phyloP scores from a whole-genome alignment of 2,888 invertebrate species.

The Chydorus sphaericus region DNA sequence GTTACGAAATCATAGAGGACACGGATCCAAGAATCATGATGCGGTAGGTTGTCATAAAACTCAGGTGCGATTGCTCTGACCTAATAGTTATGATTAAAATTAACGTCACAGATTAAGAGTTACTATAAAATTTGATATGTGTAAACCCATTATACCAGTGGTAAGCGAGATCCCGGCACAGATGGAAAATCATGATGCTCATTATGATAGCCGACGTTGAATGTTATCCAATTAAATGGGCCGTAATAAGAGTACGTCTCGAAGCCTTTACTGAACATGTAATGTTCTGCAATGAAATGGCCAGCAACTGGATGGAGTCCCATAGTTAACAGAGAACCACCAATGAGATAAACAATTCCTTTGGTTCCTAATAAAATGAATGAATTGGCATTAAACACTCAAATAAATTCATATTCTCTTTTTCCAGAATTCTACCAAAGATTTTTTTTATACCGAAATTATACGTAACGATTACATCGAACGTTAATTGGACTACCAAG shows the following conservation, averaged over 20 bases:
- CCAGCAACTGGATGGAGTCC: conserved; percentile 96
- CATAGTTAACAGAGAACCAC: conserved; percentile 82
- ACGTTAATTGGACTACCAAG: conserved; percentile 63
- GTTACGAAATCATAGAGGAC: conserved; percentile 88
- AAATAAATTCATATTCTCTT: neutral
- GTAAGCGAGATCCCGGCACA: conserved; percentile 81
- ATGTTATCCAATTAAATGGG: conserved; percentile 85
- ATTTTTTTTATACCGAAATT: conserved; percentile 45
- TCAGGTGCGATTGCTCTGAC: conserved; percentile 84
- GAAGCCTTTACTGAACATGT: conserved; percentile 91
- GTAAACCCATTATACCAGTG: conserved; percentile 67
- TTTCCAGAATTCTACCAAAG: too few species aligned
- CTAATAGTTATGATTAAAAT: conserved; percentile 34
- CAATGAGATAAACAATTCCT: conserved; percentile 63
- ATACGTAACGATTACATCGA: conserved; percentile 64
- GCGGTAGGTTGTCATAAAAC: conserved; percentile 84
- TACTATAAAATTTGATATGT: conserved; percentile 28
- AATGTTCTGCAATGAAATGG: conserved; percentile 97
- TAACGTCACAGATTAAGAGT: conserved; percentile 45
- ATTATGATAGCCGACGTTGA: conserved; percentile 98
- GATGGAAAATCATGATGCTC: conserved; percentile 99
- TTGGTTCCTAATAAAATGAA: conserved; percentile 56
- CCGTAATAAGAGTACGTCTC: conserved; percentile 99
- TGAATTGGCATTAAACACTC: too few species aligned
- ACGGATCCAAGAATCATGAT: conserved; percentile 82